Evolutionary conservation across 2,113 vertebrate species (phyloP).

Genomic region (Mastomys coucha): DNA sequence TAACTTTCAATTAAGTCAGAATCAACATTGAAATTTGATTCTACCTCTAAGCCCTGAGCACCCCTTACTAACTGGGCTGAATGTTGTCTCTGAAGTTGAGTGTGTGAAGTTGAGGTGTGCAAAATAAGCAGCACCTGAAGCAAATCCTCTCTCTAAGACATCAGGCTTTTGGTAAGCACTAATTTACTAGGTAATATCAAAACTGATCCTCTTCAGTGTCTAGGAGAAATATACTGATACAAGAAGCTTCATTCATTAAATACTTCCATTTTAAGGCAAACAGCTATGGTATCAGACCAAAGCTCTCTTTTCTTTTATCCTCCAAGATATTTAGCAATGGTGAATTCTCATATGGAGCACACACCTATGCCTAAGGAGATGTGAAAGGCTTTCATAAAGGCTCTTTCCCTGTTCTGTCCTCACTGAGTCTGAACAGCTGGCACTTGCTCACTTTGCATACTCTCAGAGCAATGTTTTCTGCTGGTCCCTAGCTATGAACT

Average conservation of each 20-base stretch:
- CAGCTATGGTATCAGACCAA: background rate
- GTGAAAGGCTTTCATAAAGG: background rate
- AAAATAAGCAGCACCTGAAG: slow-evolving; percentile 60
- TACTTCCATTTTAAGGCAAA: slow-evolving; percentile 3
- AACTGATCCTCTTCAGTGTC: slow-evolving; percentile 28
- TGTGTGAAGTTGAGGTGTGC: background rate
- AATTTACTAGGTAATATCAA: slow-evolving; percentile 58
- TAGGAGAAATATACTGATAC: background rate
- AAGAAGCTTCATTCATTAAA: slow-evolving; percentile 33
- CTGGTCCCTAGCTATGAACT: background rate
- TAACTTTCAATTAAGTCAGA: slow-evolving; percentile 63
- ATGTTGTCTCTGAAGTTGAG: slow-evolving; percentile 46
- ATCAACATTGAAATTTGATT: slow-evolving; percentile 69
- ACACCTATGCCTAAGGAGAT: background rate
- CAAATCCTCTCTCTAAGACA: slow-evolving; percentile 54
- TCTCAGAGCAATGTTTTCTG: background rate
- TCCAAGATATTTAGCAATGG: background rate
- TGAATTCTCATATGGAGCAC: background rate
- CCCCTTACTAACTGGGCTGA: slow-evolving; percentile 66
- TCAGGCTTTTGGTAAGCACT: slow-evolving; percentile 62
- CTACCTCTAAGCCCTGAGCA: slow-evolving; percentile 53
- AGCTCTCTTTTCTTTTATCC: background rate
- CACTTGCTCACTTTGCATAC: background rate
- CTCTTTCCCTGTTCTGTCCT: background rate
- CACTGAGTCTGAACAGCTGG: background rate